Percentiles rank a stretch among this genome's conserved stretches.
These are phyloP conservation scores for Microctenopoma lineatum DNA, from an alignment of 2,797 vertebrate species.

Conservation along the genomic window DNA sequence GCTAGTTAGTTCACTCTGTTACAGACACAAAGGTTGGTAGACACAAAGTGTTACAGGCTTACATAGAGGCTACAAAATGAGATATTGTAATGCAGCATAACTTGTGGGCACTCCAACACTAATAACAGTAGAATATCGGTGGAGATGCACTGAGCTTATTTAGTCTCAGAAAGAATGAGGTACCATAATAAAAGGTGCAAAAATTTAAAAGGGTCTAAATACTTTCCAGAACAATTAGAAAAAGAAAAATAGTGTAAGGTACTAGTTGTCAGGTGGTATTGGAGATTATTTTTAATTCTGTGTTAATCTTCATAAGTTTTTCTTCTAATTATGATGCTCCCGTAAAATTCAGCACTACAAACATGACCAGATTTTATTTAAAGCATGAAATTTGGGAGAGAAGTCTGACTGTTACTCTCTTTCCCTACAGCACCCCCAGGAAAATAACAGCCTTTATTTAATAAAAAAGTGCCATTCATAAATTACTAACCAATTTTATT, in stretches of 20 bases:
- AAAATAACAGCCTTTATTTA: constrained; percentile 18
- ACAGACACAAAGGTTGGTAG: too few relatives aligned
- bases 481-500: constrained; percentile 39
- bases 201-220: neutral
- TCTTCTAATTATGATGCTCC: neutral
- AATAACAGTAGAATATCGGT: neutral
- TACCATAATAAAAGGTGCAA: neutral
- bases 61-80: too few relatives aligned
- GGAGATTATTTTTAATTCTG: constrained; percentile 10
- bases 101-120: too few relatives aligned
- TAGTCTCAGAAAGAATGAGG: neutral
- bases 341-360: neutral
- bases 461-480: constrained; percentile 15
- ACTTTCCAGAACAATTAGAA: neutral
- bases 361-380: constrained; percentile 8
- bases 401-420: constrained; percentile 11
- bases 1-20: too few relatives aligned
- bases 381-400: constrained; percentile 5
- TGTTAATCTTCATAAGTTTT: constrained; percentile 1
- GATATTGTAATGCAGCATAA: too few relatives aligned
- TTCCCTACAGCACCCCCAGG: neutral
- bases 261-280: constrained; percentile 12
- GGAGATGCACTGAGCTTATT: neutral
- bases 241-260: too few relatives aligned
- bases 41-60: too few relatives aligned